A percentile compares a stretch with the other conserved stretches of the same genome.
Conservation (phyloP, 2,113 vertebrate species). For the Empidonax traillii region DNA sequence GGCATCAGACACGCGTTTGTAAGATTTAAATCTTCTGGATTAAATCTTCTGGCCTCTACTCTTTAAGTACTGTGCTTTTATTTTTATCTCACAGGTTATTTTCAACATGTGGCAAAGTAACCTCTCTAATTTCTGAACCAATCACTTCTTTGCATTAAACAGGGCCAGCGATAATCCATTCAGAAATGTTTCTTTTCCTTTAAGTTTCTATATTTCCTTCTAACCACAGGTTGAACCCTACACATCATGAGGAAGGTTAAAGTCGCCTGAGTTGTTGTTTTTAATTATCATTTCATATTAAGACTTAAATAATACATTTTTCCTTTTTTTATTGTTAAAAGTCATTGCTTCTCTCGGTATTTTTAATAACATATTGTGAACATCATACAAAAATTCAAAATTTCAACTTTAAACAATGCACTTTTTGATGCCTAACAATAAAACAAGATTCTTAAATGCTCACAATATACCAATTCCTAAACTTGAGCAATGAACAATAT, state of each 20-base stretch:
- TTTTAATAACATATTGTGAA: not conserved
- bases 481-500: not conserved
- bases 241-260: not conserved
- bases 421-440: not conserved
- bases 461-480: not conserved
- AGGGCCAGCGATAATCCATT: not conserved
- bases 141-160: not conserved
- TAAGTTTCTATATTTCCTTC: not conserved
- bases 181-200: not conserved
- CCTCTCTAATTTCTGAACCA: not conserved
- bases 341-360: not conserved
- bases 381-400: not conserved
- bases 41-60: not conserved
- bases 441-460: not conserved
- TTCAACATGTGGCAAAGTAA: not conserved
- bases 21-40: not conserved
- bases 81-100: not conserved
- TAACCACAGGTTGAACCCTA: not conserved
- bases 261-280: not conserved
- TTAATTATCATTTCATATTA: not conserved
- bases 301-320: not conserved
- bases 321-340: not conserved
- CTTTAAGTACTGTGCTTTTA: not conserved
- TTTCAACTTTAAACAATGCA: not conserved
- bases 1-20: not conserved